Evolutionary conservation across 2,797 vertebrate genomes (phyloP), one percentile per base, ranked within the genome.

Genomic region (Pogonophryne albipinna): DNA sequence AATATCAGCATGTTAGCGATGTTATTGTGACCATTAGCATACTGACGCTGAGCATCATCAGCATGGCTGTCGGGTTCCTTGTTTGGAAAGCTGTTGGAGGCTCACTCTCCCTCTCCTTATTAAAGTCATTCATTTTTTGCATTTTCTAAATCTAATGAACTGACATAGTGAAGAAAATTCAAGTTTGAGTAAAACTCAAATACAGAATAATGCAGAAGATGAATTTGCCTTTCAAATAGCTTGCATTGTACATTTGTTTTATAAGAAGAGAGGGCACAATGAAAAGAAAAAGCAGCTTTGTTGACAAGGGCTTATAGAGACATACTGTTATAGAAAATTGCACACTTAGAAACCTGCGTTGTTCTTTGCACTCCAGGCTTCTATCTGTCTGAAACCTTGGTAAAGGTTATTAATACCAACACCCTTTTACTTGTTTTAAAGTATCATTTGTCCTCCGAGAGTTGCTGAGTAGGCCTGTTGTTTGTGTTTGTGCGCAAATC

Each of bases 391-490:
- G 10, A 62, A 83, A 56, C 60, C 58, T 83, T 80, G 34, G 58
- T 47, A 19, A 70, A 77, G 41, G 19, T 68, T 66, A 41, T 63
- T 58, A 61, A 77, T 73, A 66, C 44, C 66, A 72, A 44, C 8
- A 71, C 56, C n/a, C 17, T 61, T 68, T 56, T 56, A 42, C 4
- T 52, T 70, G 42, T 72, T 73, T 59, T 9, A 66, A 80, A 79
- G 14, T 61, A n/a, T 31, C 8, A 75, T 64, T 69, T 64, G 63
- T 84, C 80, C 74, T 83, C 50, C 19, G 15, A 45, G 41, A 78
- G 69, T 52, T 50, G 20, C 68, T 65, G 31, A 57, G 20, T 46
- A 3, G 46, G 15, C 0, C 31, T 13, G 20, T 60, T 59, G 23
- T 71, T 50, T 64, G n/a, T 31, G 51, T 53, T 17, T 74, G 60